phyloP scores from a whole-genome alignment of 2,797 vertebrate species.

The Pelobates cultripes region DNA sequence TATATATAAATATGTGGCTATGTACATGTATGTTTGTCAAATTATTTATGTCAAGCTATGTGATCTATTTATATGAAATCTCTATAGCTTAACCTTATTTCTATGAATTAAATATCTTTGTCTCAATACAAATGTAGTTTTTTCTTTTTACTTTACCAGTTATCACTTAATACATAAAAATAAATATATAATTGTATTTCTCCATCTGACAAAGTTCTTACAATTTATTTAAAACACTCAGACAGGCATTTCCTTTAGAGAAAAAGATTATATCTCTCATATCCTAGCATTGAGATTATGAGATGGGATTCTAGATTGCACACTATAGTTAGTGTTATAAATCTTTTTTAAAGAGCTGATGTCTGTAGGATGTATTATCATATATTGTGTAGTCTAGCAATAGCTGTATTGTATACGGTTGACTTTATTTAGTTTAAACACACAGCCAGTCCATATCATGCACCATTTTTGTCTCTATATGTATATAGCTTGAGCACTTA shows the following conservation, averaged over 20 bases:
- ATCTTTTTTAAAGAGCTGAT: slow-evolving; percentile 3
- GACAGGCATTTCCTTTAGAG: not conserved
- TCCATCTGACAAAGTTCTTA: not conserved
- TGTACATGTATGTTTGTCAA: too few relatives aligned
- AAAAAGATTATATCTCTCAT: not conserved
- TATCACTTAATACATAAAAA: too few relatives aligned
- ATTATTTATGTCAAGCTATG: too few relatives aligned
- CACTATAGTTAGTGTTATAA: not conserved
- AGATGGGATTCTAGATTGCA: not conserved
- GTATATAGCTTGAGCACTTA: not conserved
- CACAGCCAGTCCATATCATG: slow-evolving; percentile 9
- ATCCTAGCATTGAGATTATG: not conserved
- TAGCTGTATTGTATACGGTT: slow-evolving; percentile 35
- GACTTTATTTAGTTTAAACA: slow-evolving; percentile 36
- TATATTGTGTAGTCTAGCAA: slow-evolving; percentile 39
- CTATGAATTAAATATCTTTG: too few relatives aligned
- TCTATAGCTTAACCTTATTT: too few relatives aligned
- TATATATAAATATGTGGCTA: too few relatives aligned
- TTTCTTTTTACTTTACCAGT: too few relatives aligned
- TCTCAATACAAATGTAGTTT: too few relatives aligned
- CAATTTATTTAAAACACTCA: not conserved
- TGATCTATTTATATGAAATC: too few relatives aligned
- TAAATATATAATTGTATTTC: not conserved
- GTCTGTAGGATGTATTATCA: slow-evolving; percentile 20
- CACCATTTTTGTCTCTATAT: not conserved